These are phyloP conservation scores for Valencia hispanica DNA, from an alignment of 2,797 vertebrate species.

Conservation along the genomic window DNA sequence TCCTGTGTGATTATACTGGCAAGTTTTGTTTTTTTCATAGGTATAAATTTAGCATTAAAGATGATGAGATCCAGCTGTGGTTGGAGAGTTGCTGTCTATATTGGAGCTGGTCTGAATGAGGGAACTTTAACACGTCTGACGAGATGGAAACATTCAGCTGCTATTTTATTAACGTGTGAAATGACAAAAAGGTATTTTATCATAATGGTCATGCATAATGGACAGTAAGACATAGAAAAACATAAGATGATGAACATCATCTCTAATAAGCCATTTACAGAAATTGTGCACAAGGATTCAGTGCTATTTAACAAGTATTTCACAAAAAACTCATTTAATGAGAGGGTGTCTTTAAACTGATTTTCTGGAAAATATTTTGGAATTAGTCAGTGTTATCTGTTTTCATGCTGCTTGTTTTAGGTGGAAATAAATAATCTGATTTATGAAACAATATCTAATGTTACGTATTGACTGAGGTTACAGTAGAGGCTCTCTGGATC, in stretches of 20 bases:
- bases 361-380: neutral
- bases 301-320: neutral
- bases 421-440: neutral
- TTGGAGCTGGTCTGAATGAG: neutral
- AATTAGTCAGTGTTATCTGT: neutral
- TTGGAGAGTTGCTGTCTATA: neutral
- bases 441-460: neutral
- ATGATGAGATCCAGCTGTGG: neutral
- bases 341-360: too few relatives aligned
- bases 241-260: neutral
- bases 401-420: neutral
- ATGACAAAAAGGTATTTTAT: neutral
- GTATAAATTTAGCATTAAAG: neutral
- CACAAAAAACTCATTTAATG: too few relatives aligned
- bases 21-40: neutral
- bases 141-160: neutral
- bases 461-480: neutral
- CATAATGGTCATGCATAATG: neutral
- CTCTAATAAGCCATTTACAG: neutral
- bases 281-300: neutral
- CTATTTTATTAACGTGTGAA: neutral
- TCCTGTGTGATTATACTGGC: neutral
- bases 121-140: neutral
- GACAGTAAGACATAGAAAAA: neutral
- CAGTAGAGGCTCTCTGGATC: neutral